Conservation (phyloP, 2,797 vertebrate genomes). For the Enteromius mattozi region DNA sequence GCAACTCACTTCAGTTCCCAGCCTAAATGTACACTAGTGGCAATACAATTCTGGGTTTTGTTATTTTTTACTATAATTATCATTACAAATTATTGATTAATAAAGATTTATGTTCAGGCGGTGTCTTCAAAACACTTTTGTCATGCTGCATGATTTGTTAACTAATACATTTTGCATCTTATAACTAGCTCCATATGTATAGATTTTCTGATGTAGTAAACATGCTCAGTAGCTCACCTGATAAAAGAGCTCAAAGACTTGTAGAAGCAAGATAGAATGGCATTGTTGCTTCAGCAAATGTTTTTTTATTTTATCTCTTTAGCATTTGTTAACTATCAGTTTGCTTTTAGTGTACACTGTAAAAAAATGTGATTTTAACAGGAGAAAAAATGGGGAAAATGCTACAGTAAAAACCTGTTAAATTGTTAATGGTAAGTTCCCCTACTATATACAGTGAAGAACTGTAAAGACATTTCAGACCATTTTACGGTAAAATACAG, state of each 20-base stretch:
- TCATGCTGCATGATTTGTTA: neutral
- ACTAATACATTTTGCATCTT: neutral
- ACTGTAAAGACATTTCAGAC: too few species aligned
- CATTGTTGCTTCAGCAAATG: neutral
- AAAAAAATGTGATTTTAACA: too few species aligned
- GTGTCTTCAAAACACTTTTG: neutral
- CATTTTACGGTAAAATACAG: too few species aligned
- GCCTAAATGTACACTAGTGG: neutral
- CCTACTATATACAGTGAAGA: too few species aligned
- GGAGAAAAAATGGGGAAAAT: too few species aligned
- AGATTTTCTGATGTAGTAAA: neutral
- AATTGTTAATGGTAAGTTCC: too few species aligned
- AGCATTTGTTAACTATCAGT: neutral
- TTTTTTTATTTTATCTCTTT: neutral
- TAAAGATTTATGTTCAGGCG: neutral
- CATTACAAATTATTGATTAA: neutral
- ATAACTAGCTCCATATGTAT: neutral
- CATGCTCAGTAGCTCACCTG: neutral
- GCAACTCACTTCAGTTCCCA: neutral
- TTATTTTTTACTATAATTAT: neutral
- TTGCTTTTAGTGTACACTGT: neutral
- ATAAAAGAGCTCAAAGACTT: constrained; percentile 1
- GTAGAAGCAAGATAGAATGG: neutral
- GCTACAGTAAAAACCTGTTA: too few species aligned
- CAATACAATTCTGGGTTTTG: neutral